A percentile compares a stretch with the other conserved stretches of the same genome.
phyloP scores from a whole-genome alignment of 2,888 invertebrate species.

The Nemapogon koenigi region DNA sequence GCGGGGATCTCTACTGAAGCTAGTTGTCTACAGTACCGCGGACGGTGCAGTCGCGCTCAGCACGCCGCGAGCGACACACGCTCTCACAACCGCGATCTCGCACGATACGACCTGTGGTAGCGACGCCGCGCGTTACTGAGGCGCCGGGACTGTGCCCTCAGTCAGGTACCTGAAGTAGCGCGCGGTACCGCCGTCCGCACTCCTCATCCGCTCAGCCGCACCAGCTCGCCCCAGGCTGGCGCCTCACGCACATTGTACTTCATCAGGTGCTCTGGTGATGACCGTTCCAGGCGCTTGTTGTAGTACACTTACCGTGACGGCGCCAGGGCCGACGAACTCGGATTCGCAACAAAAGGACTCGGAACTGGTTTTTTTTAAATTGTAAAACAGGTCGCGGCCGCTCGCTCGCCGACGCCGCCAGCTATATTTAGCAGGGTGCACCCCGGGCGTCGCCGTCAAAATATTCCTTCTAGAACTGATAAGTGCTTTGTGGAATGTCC shows the following conservation, averaged over 20 bases:
- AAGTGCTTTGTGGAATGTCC: background rate
- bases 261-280: conserved; percentile 98
- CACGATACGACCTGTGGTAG: conserved; percentile 34
- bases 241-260: conserved; percentile 98
- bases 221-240: conserved; percentile 36
- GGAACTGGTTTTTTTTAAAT: conserved; percentile 9
- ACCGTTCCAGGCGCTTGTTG: conserved; percentile 96
- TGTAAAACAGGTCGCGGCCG: too few relatives aligned
- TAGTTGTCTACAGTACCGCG: conserved; percentile 25
- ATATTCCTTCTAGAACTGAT: conserved; percentile 4
- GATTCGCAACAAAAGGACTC: conserved; percentile 2
- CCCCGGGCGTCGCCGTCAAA: too few relatives aligned
- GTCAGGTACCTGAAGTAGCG: conserved; percentile 99
- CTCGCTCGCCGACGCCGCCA: too few relatives aligned
- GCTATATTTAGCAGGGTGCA: too few relatives aligned
- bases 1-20: conserved; percentile 41
- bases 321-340: conserved; percentile 39
- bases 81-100: conserved; percentile 24
- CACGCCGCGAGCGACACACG: conserved; percentile 39
- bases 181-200: conserved; percentile 74
- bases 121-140: conserved; percentile 84
- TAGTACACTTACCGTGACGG: conserved; percentile 96
- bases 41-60: conserved; percentile 54
- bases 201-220: conserved; percentile 16
- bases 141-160: conserved; percentile 82